Evolutionary conservation across 2,113 vertebrate genomes (phyloP).

Genomic region (Lepus timidus): DNA sequence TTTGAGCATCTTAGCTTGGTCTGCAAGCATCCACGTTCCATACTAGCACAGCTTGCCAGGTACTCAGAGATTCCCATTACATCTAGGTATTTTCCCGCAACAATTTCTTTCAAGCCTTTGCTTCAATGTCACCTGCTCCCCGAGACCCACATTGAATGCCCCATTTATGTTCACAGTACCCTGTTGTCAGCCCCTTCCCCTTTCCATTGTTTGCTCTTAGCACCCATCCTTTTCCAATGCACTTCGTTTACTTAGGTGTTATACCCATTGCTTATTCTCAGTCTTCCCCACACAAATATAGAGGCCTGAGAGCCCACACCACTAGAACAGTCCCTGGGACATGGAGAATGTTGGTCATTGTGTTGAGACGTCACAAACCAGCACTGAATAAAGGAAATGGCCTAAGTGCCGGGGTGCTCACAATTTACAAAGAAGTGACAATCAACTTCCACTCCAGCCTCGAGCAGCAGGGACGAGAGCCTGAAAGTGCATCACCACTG

Average conservation of each 20-base stretch:
- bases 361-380: background rate
- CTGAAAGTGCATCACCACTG: too few relatives aligned
- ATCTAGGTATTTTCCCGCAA: background rate
- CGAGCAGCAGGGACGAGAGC: background rate
- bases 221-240: background rate
- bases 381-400: background rate
- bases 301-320: background rate
- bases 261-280: background rate
- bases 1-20: background rate
- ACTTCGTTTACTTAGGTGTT: background rate
- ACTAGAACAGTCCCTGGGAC: background rate
- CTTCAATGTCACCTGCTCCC: conserved; percentile 40
- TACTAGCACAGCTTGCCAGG: background rate
- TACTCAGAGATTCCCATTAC: background rate
- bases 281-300: background rate
- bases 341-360: background rate
- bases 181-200: background rate
- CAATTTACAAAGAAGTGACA: background rate
- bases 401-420: background rate
- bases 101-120: conserved; percentile 19
- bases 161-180: background rate
- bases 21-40: background rate
- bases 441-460: fast-evolving
- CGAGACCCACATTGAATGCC: background rate
- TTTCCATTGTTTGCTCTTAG: background rate